Percentiles rank a stretch among this genome's conserved stretches.
Evolutionary conservation across 1,140 invertebrate species (phyloP).

Genomic region (Antheraea pernyi): DNA sequence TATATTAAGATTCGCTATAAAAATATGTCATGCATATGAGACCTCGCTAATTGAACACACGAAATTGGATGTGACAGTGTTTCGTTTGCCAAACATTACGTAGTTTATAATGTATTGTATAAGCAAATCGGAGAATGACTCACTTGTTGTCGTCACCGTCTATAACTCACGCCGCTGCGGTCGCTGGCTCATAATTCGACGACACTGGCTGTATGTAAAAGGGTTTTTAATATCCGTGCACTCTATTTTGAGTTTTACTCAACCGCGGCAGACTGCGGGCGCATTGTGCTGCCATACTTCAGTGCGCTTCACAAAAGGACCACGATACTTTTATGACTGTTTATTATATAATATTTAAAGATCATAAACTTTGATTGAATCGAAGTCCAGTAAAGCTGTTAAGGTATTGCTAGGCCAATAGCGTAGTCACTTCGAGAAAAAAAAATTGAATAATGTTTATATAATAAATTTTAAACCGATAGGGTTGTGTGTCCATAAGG

Average conservation of each 20-base stretch:
- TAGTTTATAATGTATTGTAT: neutral
- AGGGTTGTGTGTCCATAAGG: too few species aligned
- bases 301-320: constrained; percentile 39
- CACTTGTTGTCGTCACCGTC: neutral
- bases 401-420: too few species aligned
- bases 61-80: constrained; percentile 10
- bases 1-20: constrained; percentile 8
- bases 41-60: constrained; percentile 5
- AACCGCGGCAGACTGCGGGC: constrained; percentile 45
- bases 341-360: constrained; percentile 52
- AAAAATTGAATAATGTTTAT: too few species aligned
- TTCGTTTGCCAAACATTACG: constrained; percentile 1
- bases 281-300: constrained; percentile 48
- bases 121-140: constrained; percentile 4
- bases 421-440: too few species aligned
- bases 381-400: too few species aligned
- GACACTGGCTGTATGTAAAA: constrained; percentile 23
- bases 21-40: constrained; percentile 6
- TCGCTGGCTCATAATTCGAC: neutral
- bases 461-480: too few species aligned
- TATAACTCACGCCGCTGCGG: neutral
- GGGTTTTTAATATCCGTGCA: constrained; percentile 29
- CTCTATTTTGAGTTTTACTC: constrained; percentile 16
- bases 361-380: constrained; percentile 16
- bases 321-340: constrained; percentile 42